Conservation (phyloP, 2,888 invertebrate species). For the Frankliniella intonsa region DNA sequence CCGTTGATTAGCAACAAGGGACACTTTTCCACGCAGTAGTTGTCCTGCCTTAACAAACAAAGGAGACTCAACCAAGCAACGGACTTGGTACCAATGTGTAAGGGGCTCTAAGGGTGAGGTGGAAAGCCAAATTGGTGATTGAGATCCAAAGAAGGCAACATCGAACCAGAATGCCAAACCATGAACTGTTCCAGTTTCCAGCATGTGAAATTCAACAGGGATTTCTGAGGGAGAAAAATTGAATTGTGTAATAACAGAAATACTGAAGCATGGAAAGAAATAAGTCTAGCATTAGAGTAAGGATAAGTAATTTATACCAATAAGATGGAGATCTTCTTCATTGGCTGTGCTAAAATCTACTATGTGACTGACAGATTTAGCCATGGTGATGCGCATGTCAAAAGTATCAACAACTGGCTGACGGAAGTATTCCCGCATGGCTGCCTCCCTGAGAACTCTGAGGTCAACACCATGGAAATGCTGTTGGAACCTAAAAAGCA, state of each 20-base stretch:
- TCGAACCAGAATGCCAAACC: constrained; percentile 99
- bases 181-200: constrained; percentile 91
- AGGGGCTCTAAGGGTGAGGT: constrained; percentile 96
- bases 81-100: constrained; percentile 99
- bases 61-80: constrained; percentile 90
- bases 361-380: constrained; percentile 86
- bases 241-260: constrained; percentile 31
- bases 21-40: constrained; percentile 77
- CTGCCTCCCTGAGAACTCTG: constrained; percentile 83
- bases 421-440: constrained; percentile 94
- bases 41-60: constrained; percentile 94
- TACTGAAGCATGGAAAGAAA: not conserved
- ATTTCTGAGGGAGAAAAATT: constrained; percentile 57
- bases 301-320: constrained; percentile 50
- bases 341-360: constrained; percentile 90
- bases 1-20: constrained; percentile 89
- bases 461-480: constrained; percentile 97
- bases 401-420: constrained; percentile 99
- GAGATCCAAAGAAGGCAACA: constrained; percentile 88
- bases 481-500: constrained; percentile 68
- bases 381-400: constrained; percentile 94
- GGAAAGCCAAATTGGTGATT: constrained; percentile 91
- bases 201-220: constrained; percentile 85
- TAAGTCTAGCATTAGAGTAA: not conserved
- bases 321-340: constrained; percentile 90